Evolutionary conservation across 1,140 invertebrate genomes (phyloP).

Genomic region (Drosophila pruinosa): DNA sequence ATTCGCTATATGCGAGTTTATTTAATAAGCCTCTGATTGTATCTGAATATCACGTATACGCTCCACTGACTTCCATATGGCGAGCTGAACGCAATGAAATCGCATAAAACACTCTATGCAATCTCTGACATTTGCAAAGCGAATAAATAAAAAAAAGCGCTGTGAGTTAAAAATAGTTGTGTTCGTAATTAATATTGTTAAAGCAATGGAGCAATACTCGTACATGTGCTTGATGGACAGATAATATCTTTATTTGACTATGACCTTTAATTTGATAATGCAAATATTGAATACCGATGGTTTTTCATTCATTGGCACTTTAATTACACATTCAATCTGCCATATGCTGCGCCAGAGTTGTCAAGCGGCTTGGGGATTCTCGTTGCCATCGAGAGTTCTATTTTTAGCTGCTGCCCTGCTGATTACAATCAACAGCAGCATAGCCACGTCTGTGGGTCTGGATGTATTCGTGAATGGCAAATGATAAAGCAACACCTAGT

Average conservation of each 20-base stretch:
- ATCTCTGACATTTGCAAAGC: constrained; percentile 3
- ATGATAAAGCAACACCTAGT: constrained; percentile 23
- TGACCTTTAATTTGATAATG: constrained; percentile 1
- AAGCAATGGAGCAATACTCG: background rate
- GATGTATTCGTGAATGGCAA: constrained; percentile 61
- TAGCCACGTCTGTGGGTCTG: constrained; percentile 1
- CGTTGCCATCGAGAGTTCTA: background rate
- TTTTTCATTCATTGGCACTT: constrained; percentile 4
- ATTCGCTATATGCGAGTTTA: background rate
- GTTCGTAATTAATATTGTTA: background rate
- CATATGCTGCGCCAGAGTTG: constrained; percentile 21
- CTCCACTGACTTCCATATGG: constrained; percentile 48
- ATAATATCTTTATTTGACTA: background rate
- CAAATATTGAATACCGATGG: constrained; percentile 15
- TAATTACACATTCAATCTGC: constrained; percentile 30
- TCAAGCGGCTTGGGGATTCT: constrained; percentile 4
- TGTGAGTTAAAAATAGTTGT: background rate
- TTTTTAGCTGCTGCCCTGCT: constrained; percentile 13
- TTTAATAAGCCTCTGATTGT: background rate
- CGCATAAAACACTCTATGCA: background rate
- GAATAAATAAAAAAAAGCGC: too few species aligned
- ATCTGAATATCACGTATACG: background rate
- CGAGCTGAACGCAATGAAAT: background rate
- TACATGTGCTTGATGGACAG: constrained; percentile 3
- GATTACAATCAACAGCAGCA: constrained; percentile 42